Percentiles rank a stretch among this genome's conserved stretches.
phyloP scores from a whole-genome alignment of 2,888 invertebrate species.

The Dusona sp. region DNA sequence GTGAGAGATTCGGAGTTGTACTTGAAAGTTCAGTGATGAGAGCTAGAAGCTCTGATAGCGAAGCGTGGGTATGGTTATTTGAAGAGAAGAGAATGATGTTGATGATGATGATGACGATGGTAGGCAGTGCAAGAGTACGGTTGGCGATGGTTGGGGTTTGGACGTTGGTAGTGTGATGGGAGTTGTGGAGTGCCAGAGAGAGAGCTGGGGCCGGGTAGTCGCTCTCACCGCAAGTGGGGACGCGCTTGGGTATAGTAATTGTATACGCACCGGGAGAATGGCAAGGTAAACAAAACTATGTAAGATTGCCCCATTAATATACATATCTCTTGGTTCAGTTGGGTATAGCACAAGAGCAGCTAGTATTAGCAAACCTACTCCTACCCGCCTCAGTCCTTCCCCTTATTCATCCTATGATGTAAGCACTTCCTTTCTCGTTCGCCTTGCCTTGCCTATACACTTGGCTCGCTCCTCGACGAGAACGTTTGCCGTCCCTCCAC shows the following conservation, averaged over 20 bases:
- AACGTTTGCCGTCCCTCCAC: constrained; percentile 56
- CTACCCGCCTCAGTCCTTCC: constrained; percentile 62
- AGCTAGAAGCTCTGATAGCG: not conserved
- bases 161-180: constrained; percentile 62
- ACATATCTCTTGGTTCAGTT: constrained; percentile 84
- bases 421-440: constrained; percentile 56
- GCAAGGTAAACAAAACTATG: constrained; percentile 85
- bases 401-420: constrained; percentile 61
- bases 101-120: constrained; percentile 45
- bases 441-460: constrained; percentile 50
- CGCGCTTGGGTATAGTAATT: constrained; percentile 82
- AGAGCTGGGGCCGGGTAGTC: constrained; percentile 62
- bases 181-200: constrained; percentile 65
- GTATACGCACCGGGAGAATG: constrained; percentile 84
- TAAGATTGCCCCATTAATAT: constrained; percentile 85
- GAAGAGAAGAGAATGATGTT: constrained; percentile 19
- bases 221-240: constrained; percentile 70
- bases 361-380: constrained; percentile 63
- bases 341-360: constrained; percentile 75
- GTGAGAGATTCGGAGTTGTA: constrained; percentile 1
- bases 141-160: constrained; percentile 47
- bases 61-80: constrained; percentile 58
- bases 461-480: constrained; percentile 40
- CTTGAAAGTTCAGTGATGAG: constrained; percentile 27
- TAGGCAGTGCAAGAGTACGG: constrained; percentile 20